A percentile compares a stretch with the other conserved stretches of the same genome.
These are phyloP conservation scores for Porites divaricata DNA, from an alignment of 92 coral and sea anemone genomes.

Conservation along the genomic window DNA sequence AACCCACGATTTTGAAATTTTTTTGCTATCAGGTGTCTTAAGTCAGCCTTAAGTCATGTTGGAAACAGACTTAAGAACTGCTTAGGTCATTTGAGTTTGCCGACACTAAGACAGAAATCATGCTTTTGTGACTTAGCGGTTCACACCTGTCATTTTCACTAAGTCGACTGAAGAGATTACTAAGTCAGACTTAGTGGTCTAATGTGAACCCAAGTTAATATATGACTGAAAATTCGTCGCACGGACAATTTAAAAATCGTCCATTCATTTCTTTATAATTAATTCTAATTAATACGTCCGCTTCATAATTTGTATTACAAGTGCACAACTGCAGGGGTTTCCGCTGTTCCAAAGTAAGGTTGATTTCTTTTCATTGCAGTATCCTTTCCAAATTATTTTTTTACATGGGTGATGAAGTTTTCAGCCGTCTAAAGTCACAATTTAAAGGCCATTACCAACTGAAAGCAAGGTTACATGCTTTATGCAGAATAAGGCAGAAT, in stretches of 20 bases:
- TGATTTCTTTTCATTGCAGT: slow-evolving; percentile 7
- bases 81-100: slow-evolving; percentile 1
- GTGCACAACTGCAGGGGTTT: not conserved
- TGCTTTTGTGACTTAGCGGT: not conserved
- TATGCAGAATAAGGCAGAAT: not conserved
- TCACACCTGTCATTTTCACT: too few species aligned
- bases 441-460: slow-evolving; percentile 3
- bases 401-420: slow-evolving; percentile 4
- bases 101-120: not conserved
- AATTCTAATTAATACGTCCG: not conserved
- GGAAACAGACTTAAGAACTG: slow-evolving; percentile 1
- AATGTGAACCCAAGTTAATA: too few species aligned
- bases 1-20: too few species aligned
- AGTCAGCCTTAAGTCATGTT: slow-evolving; percentile 15
- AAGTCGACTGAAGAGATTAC: too few species aligned
- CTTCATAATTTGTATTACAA: not conserved
- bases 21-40: slow-evolving; percentile 11
- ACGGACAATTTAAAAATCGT: slow-evolving; percentile 1
- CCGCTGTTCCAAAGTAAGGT: not conserved
- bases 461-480: slow-evolving; percentile 2
- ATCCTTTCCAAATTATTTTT: slow-evolving; percentile 12
- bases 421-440: slow-evolving; percentile 18
- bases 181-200: too few species aligned
- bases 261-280: too few species aligned
- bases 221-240: slow-evolving; percentile 11